Evolutionary conservation across 2,888 invertebrate species (phyloP), one percentile per base, ranked within the genome.

Genomic region (Lathronympha strigana): DNA sequence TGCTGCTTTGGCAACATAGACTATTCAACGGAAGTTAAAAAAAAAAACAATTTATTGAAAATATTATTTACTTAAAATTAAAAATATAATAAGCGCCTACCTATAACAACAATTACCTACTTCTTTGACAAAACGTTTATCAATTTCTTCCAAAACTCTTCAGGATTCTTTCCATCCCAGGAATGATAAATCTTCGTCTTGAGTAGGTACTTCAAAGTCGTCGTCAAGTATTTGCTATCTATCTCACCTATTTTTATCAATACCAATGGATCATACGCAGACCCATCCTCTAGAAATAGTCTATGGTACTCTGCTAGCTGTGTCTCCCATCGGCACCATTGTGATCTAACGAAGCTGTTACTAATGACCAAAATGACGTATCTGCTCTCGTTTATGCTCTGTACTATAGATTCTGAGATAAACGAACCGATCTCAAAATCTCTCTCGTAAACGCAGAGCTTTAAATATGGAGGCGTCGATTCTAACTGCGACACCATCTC

Each of bases 241-340:
- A 95, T 90, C 11, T 94, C 91, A 11, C 94, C 94, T 71, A 95
- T 81, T 76, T 94, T 93, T 17, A 95, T 89, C 72, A 95, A 84
- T 15, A 95, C 92, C 61, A 95, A 77, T 3, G 93, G 93, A 71
- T 94, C 94, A 64, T 93, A 93, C 0, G 86, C 80, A 0, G 87
- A 93, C 1, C 93, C 93, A 67, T 94, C 93, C 73, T 94, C 93
- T 25, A 93, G 85, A 69, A 94, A 93, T 63, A 94, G 82, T 62
- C 94, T 88, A 70, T 94, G 94, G 74, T 94, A 93, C 71, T 95
- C 94, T 0, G 95, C 95, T 21, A 95, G 86, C 72, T 94, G 94
- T 11, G 95, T 94, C 76, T 95, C 95, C 93, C 95, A 94, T 40
- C 94, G 87, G 76, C 95, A 95, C 96, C 96, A 96, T 66, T 95